A percentile compares a stretch with the other conserved stretches of the same genome.
Evolutionary conservation across 2,113 vertebrate species (phyloP).

Genomic region (Dasyurus viverrinus): DNA sequence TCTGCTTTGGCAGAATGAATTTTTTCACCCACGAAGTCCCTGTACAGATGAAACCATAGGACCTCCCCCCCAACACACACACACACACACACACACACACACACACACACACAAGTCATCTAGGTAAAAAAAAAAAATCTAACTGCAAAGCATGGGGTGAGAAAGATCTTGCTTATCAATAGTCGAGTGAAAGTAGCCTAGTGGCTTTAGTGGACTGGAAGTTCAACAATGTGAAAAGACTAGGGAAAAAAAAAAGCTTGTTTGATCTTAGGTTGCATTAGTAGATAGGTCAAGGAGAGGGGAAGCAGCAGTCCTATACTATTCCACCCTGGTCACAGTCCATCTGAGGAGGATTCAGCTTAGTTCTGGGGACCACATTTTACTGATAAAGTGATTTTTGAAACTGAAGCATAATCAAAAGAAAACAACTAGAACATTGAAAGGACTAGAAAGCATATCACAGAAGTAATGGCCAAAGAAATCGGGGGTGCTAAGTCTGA

Average conservation of each 20-base stretch:
- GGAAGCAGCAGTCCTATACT: neutral
- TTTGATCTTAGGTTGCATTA: neutral
- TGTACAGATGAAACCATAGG: neutral
- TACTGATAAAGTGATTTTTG: neutral
- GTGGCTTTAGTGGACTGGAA: neutral
- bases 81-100: neutral
- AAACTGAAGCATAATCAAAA: neutral
- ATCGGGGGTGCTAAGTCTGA: no score
- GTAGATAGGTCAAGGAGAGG: neutral
- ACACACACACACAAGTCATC: neutral
- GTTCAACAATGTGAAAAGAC: neutral
- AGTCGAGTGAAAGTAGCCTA: neutral
- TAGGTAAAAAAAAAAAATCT: neutral
- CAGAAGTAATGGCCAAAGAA: no score
- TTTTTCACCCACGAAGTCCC: neutral
- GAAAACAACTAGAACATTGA: neutral
- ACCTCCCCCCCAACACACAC: no score
- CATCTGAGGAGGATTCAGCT: neutral
- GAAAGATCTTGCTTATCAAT: neutral
- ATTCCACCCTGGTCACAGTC: neutral
- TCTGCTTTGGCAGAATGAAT: neutral
- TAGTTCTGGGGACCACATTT: neutral
- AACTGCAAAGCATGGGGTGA: no score
- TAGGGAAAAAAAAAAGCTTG: neutral
- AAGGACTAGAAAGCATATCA: no score